Base-by-base conservation (phyloP, 2,113 vertebrate species). In the Alligator sinensis region DNA sequence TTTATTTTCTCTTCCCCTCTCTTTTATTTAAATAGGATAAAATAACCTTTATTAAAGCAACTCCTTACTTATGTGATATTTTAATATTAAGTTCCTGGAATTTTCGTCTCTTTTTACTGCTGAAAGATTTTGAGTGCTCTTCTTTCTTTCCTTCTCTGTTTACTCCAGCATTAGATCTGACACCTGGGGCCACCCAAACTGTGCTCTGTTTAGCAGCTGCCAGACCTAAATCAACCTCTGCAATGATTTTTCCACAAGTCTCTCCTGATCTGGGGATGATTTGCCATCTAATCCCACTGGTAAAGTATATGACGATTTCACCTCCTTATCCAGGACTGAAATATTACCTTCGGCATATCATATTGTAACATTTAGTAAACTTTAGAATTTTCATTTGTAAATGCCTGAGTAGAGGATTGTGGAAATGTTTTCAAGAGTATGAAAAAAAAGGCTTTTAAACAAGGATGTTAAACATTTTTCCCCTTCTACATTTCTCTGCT, bases 131-230 rank as follows among this genome's bases (percentile, higher is more conserved):
- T 62, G 59, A 62, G 19, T 34, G 59, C 8, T 77, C 27, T 87
- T 92, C 86, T 84, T 78, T 25, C 57, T 79, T 74, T 90, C 87
- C 74, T 72, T 74, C 77, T 88, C 66, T 93, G 79, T 61, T 96
- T 61, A 79, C 30, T 34, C 61, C 94, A 77, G 80, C 77, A 63
- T 59, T 87, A 61, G 76, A 93, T 74, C 76, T 82, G 84, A 95
- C 87, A 96, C 91, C 87, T 94, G 82, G 27, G 96, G 83, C 95
- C 95, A 96, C 97, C 95, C 96, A 96, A 75, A 88, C 4, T 93
- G 91, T 80, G 82, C 85, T 88, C 86, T 82, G 25, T 92, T 95
- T 77, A 92, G 89, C 96, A 97, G 96, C 93, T 95, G 96, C 90
- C 86, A 95, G 94, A 91, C 85, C 86, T 92, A 95, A 88, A 96